These are phyloP conservation scores for Alectoris magna DNA, from an alignment of 2,797 vertebrate genomes.

Conservation along the genomic window DNA sequence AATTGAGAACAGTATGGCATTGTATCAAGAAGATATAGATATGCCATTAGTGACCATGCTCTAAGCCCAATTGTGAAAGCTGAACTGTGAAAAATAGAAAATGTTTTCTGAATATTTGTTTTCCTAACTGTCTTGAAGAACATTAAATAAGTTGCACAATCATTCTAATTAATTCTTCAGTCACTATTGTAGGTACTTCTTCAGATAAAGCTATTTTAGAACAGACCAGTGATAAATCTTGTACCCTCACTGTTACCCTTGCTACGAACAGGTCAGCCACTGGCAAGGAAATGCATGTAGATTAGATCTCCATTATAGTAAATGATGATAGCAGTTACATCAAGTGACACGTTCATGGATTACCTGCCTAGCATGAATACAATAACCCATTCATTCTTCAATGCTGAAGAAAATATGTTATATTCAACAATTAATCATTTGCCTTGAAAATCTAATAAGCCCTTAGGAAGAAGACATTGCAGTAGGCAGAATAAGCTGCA, in stretches of 20 bases:
- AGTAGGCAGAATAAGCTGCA: not conserved
- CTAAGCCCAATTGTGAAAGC: not conserved
- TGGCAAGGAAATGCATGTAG: not conserved
- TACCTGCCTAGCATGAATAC: not conserved
- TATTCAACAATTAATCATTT: not conserved
- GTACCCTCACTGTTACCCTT: not conserved
- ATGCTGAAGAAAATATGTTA: not conserved
- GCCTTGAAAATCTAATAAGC: slow-evolving; percentile 41
- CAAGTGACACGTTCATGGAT: slow-evolving; percentile 11
- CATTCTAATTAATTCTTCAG: slow-evolving; percentile 14
- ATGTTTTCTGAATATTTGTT: not conserved
- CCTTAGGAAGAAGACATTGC: not conserved
- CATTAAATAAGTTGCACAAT: not conserved
- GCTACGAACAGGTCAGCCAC: not conserved
- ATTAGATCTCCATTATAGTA: not conserved
- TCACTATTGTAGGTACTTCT: not conserved
- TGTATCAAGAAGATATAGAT: not conserved
- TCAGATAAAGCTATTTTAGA: not conserved
- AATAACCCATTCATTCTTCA: not conserved
- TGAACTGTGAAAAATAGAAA: not conserved
- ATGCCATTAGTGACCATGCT: fast-evolving
- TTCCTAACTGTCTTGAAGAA: not conserved
- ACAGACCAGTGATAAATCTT: slow-evolving; percentile 1
- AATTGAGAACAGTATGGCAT: not conserved
- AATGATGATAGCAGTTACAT: not conserved